Base-by-base conservation (phyloP, 2,797 vertebrate species). In the Orientallactaga sibirica region DNA sequence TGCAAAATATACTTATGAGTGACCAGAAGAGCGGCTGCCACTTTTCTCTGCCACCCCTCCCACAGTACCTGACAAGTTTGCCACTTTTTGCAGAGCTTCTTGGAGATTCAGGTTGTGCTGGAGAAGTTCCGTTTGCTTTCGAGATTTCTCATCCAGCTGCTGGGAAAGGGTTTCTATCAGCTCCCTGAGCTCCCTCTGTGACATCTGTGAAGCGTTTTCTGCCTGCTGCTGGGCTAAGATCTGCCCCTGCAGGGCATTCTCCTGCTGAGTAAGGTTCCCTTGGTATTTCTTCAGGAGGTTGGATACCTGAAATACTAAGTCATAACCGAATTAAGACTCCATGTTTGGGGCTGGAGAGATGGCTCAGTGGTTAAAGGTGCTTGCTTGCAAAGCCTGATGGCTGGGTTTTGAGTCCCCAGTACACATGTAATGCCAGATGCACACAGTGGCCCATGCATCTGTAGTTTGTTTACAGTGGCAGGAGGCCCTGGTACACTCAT, bases 221-320 rank as follows among this genome's bases (percentile, higher is more conserved):
- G 61, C 83, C 20, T 78, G 76, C 66, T 25, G 20, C 33, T 86
- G 94, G 15, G 90, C 94, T 84, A n/a, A 78, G 11, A 88, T n/a
- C 76, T 96, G 94, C 20, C 88, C 88, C 70, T 95, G 86, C 74
- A 79, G 48, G 19, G 58, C 33, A 48, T 74, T 61, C 79, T 97
- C 95, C 71, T 98, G 97, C 66, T 89, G 64, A 48, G 97, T 98
- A 33, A 97, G 62, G 67, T 98, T 98, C 83, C 86, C 92, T 88
- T 96, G 93, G 41, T 92, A 96, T 93, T 96, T 80, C 41, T 2
- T 43, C 33, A 88, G 77, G 58, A 93, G 67, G 2, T 90, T 84
- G 41, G 92, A 96, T 7, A 91, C 93, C 96, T 97, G 96, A 25
- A 80, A 92, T 70, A 97, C 97, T 98, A 96, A 93, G 91, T 37